Evolutionary conservation across 2,797 vertebrate genomes (phyloP).

Genomic region (Rousettus madagascariensis): DNA sequence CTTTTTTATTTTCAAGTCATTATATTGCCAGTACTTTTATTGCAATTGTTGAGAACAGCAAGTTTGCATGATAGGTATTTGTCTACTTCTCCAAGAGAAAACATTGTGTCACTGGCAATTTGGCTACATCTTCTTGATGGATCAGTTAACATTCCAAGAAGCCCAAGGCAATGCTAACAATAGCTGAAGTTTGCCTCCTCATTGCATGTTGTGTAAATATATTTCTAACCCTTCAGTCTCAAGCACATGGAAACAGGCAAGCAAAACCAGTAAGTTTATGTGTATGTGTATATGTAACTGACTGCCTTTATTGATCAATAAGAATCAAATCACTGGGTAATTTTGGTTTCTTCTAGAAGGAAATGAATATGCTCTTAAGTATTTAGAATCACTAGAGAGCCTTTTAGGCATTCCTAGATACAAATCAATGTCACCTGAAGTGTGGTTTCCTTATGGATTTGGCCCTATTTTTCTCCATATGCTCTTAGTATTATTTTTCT

Average conservation of each 20-base stretch:
- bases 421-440: slow-evolving; percentile 55
- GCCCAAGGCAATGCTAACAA: slow-evolving; percentile 25
- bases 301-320: slow-evolving; percentile 69
- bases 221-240: slow-evolving; percentile 40
- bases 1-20: not conserved
- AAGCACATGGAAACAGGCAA: slow-evolving; percentile 53
- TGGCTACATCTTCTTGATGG: slow-evolving; percentile 56
- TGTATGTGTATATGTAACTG: slow-evolving; percentile 15
- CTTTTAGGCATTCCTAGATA: slow-evolving; percentile 62
- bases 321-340: slow-evolving; percentile 71
- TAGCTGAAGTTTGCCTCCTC: slow-evolving; percentile 23
- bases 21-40: not conserved
- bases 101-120: slow-evolving; percentile 26
- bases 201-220: slow-evolving; percentile 31
- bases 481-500: not conserved
- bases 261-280: slow-evolving; percentile 52
- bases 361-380: slow-evolving; percentile 72
- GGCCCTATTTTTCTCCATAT: slow-evolving; percentile 67
- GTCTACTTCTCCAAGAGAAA: slow-evolving; percentile 48
- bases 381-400: slow-evolving; percentile 60
- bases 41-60: not conserved
- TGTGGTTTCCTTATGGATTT: slow-evolving; percentile 48
- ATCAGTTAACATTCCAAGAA: slow-evolving; percentile 38
- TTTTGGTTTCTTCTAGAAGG: slow-evolving; percentile 63
- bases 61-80: not conserved